These are phyloP conservation scores for Paracentrotus lividus DNA, from an alignment of 53 echinoderm and acorn worm species.

Conservation along the genomic window DNA sequence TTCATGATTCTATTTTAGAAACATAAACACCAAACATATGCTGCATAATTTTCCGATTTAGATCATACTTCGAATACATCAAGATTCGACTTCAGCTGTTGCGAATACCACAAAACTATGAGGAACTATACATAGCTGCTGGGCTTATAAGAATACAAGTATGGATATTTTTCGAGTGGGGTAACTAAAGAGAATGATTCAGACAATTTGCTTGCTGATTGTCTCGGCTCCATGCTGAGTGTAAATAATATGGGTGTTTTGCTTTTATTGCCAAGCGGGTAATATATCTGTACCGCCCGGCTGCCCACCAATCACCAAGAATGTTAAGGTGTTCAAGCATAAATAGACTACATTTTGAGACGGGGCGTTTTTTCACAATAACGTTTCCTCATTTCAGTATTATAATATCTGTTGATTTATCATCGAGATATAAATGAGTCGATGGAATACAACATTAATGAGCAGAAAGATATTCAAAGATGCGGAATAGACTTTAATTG, in stretches of 20 bases:
- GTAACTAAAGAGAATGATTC: neutral
- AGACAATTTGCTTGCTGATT: constrained; percentile 13
- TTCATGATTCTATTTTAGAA: constrained; percentile 7
- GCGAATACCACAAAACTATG: neutral
- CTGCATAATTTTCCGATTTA: constrained; percentile 15
- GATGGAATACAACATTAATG: too few species aligned
- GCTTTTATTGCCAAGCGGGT: neutral
- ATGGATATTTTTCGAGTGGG: neutral
- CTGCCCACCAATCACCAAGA: neutral
- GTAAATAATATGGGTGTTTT: constrained; percentile 42
- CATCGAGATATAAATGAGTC: too few species aligned
- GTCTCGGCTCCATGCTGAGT: constrained; percentile 18
- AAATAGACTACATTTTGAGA: neutral
- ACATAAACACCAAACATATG: neutral
- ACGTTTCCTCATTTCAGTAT: neutral
- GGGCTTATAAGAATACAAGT: neutral
- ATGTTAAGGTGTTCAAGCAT: neutral
- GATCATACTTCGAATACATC: neutral
- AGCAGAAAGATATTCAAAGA: too few species aligned
- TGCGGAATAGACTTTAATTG: too few species aligned
- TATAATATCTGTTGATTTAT: neutral
- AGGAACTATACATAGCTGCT: neutral
- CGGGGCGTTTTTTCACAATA: neutral
- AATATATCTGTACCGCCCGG: neutral
- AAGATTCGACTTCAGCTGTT: neutral